These are phyloP conservation scores for Astyanax mexicanus DNA, from an alignment of 2,797 vertebrate genomes.

Conservation along the genomic window DNA sequence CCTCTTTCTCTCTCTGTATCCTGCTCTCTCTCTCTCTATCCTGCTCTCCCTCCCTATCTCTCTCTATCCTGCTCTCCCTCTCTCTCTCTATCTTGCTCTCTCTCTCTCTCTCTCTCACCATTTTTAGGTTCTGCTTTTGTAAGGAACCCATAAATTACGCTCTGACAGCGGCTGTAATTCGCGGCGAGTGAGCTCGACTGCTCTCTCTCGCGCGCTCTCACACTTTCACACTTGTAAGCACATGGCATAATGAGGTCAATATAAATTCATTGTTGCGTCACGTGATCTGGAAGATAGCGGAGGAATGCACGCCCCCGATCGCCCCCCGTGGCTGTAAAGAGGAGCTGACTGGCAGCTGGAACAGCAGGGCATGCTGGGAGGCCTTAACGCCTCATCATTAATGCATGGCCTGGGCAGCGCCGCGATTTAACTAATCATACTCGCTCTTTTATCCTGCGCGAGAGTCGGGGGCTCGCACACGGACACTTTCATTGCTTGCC, in stretches of 20 bases:
- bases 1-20: too few species aligned
- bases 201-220: constrained; percentile 54
- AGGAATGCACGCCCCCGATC: constrained; percentile 64
- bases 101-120: constrained; percentile 50
- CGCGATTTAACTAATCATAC: constrained; percentile 80
- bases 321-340: constrained; percentile 65
- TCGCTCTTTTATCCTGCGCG: constrained; percentile 67
- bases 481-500: constrained; percentile 70
- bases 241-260: constrained; percentile 83
- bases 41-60: constrained; percentile 62
- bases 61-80: constrained; percentile 59
- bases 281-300: constrained; percentile 78
- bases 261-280: constrained; percentile 82
- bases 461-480: constrained; percentile 71
- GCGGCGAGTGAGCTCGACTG: constrained; percentile 79
- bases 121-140: constrained; percentile 64
- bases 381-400: constrained; percentile 71
- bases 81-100: constrained; percentile 58
- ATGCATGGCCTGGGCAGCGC: constrained; percentile 76
- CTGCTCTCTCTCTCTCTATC: too few species aligned
- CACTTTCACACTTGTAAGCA: constrained; percentile 33
- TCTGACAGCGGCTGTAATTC: constrained; percentile 83
- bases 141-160: constrained; percentile 79
- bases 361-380: constrained; percentile 53
- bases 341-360: constrained; percentile 59